Base-by-base conservation (phyloP, 2,113 vertebrate species). In the Menura novaehollandiae region DNA sequence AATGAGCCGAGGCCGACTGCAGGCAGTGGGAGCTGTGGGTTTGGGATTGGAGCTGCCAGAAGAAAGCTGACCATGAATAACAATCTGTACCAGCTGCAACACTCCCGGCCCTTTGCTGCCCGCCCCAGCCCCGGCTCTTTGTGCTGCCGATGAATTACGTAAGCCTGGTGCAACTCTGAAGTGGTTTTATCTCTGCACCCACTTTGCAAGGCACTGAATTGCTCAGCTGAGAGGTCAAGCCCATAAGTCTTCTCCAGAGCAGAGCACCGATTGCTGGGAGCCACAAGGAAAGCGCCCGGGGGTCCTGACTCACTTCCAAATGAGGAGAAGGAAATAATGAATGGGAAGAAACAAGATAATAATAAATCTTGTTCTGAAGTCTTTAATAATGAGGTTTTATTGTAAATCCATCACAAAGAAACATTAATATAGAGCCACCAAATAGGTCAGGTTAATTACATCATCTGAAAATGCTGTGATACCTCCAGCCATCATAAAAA, bases 401-500 rank as follows among this genome's bases (percentile, higher is more conserved):
- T 95, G 94, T 93, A 91, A 96, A 96, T 93, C 94, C 28, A 11
- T 91, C 83, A 81, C 47, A 67, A 91, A 81, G 72, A 39, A 93
- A 67, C 73, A 60, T 87, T 93, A 89, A 83, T 78, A 72, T 49
- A 83, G 80, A 96, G 56, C 13, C 76, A 87, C 72, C 91, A 92
- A 95, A 93, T 63, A 84, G 94, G 95, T 95, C 91, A 63, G 89
- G 89, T 89, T 89, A 95, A 95, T 95, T 92, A 92, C 95, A 95
- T 95, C 95, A 96, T 67, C 93, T 92, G 91, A 35, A 93, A 86
- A 67, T 44, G 73, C 46, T 86, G 88, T 68, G 89, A n/a, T 78
- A 92, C 92, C 94, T 95, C 60, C 73, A 96, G 95, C 59, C 59
- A 71, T 64, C 72, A 88, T 27, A 9, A 55, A 82, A 91, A 77